A percentile compares a stretch with the other conserved stretches of the same genome.
Evolutionary conservation across 2,888 invertebrate species (phyloP).

Genomic region (Parasteatoda lunata): DNA sequence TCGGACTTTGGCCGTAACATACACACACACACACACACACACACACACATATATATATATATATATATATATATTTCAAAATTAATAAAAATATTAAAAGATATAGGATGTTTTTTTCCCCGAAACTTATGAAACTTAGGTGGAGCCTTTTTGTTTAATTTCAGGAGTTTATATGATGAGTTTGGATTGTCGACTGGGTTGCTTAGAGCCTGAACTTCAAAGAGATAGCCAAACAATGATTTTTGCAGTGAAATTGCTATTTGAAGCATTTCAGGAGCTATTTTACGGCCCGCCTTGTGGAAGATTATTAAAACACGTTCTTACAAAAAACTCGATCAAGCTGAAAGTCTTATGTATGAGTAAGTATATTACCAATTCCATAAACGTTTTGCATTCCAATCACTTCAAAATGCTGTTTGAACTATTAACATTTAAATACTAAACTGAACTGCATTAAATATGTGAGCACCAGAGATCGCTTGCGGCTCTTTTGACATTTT

Average conservation of each 20-base stretch:
- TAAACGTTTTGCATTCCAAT: neutral
- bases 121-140: no score
- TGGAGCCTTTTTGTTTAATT: neutral
- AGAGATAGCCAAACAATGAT: constrained; percentile 71
- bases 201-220: constrained; percentile 70
- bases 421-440: neutral
- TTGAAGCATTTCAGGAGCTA: constrained; percentile 73
- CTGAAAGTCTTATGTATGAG: constrained; percentile 71
- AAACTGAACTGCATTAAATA: neutral
- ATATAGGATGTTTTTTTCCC: no score
- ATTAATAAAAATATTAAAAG: no score
- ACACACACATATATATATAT: no score
- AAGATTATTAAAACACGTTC: constrained; percentile 70
- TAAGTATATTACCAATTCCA: constrained; percentile 37
- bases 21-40: no score
- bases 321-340: constrained; percentile 70
- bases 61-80: no score
- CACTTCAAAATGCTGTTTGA: neutral
- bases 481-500: no score
- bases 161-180: constrained; percentile 73
- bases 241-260: constrained; percentile 72
- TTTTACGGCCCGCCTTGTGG: constrained; percentile 73
- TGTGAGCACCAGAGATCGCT: neutral
- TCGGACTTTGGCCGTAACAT: no score
- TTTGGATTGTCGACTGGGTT: constrained; percentile 73